Evolutionary conservation across 1,140 invertebrate genomes (phyloP).

Genomic region (Apis cerana): DNA sequence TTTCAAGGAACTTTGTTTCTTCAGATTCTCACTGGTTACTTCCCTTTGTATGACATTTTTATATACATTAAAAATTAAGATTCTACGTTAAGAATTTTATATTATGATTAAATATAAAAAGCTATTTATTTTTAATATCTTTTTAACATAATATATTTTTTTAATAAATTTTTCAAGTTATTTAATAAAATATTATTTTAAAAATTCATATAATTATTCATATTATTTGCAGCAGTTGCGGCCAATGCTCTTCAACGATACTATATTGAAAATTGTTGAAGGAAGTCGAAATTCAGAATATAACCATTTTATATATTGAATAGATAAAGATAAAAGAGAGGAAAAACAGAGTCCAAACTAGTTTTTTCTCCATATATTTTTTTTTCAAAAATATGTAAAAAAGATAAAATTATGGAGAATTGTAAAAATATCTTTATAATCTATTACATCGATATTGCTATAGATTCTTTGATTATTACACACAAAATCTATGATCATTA

Average conservation of each 20-base stretch:
- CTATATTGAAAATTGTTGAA: constrained; percentile 60
- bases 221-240: not conserved
- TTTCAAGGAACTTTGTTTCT: constrained; percentile 52
- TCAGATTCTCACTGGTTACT: constrained; percentile 17
- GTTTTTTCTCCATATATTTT: not conserved
- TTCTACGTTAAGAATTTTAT: not conserved
- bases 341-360: constrained; percentile 4
- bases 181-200: not conserved
- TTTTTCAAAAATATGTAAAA: not conserved
- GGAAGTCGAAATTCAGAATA: constrained; percentile 62
- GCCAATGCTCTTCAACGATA: constrained; percentile 54
- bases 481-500: not conserved
- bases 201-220: not conserved
- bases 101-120: not conserved
- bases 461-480: not conserved
- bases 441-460: not conserved
- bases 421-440: not conserved
- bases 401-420: not conserved
- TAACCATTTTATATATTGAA: constrained; percentile 57
- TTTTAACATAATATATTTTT: not conserved
- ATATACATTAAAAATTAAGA: not conserved
- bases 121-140: not conserved
- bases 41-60: not conserved
- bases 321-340: constrained; percentile 36
- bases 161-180: not conserved